Conservation (phyloP, 1,140 invertebrate genomes). For the Medauroidea extradentata region DNA sequence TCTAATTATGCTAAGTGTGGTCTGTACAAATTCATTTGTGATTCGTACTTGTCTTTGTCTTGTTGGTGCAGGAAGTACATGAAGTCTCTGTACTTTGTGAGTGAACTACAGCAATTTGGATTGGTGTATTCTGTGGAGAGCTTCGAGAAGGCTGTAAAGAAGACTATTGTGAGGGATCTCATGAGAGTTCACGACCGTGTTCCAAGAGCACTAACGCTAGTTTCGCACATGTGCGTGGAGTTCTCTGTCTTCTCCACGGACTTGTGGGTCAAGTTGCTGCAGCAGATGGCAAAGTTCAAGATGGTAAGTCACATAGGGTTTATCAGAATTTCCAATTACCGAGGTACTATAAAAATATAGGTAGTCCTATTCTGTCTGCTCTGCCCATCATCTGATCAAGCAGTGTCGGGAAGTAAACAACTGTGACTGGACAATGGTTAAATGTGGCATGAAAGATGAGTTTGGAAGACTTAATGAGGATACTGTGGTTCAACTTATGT, state of each 20-base stretch:
- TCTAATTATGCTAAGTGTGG: too few species aligned
- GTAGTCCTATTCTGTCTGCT: too few species aligned
- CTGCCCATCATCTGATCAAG: too few species aligned
- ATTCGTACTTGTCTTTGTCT: too few species aligned
- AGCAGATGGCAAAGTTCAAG: neutral
- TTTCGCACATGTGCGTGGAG: neutral
- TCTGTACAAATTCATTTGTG: too few species aligned
- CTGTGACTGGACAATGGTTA: too few species aligned
- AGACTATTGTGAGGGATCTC: constrained; percentile 26
- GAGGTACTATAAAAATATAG: too few species aligned
- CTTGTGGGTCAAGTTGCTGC: neutral
- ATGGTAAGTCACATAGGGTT: neutral
- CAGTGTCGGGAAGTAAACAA: too few species aligned
- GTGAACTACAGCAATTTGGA: constrained; percentile 44
- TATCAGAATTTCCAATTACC: neutral
- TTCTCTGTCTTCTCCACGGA: neutral
- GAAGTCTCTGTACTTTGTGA: constrained; percentile 38
- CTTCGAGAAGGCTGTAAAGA: constrained; percentile 38
- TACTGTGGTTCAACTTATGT: too few species aligned
- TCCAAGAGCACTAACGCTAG: neutral
- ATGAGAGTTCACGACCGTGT: neutral
- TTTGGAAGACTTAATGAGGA: too few species aligned
- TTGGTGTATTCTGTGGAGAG: constrained; percentile 35
- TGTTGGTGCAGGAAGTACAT: constrained; percentile 38
- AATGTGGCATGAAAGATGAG: too few species aligned